These are phyloP conservation scores for Dynastes grantii DNA, from an alignment of 2,888 invertebrate genomes.

Conservation along the genomic window DNA sequence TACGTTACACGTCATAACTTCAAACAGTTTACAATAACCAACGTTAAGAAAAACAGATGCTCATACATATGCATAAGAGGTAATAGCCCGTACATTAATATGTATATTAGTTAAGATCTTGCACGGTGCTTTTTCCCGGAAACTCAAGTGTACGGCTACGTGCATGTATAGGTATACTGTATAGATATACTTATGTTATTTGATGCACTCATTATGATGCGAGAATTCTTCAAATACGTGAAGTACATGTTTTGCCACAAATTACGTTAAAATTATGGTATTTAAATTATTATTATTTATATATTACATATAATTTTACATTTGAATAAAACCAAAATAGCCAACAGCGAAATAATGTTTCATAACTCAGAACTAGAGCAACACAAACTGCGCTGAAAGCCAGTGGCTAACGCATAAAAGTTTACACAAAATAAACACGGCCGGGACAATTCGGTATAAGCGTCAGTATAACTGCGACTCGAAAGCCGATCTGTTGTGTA, in stretches of 20 bases:
- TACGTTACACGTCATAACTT: neutral
- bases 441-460: too few species aligned
- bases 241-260: slow-evolving; percentile 12
- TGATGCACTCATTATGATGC: slow-evolving; percentile 4
- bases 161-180: too few species aligned
- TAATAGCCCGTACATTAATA: slow-evolving; percentile 27
- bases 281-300: too few species aligned
- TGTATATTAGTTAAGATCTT: slow-evolving; percentile 34
- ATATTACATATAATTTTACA: too few species aligned
- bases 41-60: slow-evolving; percentile 11
- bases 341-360: too few species aligned
- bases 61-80: slow-evolving; percentile 34
- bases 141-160: neutral
- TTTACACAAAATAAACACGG: too few species aligned
- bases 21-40: slow-evolving; percentile 10
- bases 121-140: slow-evolving; percentile 18
- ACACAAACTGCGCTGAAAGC: too few species aligned
- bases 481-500: too few species aligned
- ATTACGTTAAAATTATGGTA: neutral
- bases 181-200: neutral
- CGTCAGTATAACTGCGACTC: too few species aligned
- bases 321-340: too few species aligned
- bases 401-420: too few species aligned
- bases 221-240: slow-evolving; percentile 5
- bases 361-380: too few species aligned